These are phyloP conservation scores for Moxostoma hubbsi DNA, from an alignment of 2,797 vertebrate genomes.

Conservation along the genomic window DNA sequence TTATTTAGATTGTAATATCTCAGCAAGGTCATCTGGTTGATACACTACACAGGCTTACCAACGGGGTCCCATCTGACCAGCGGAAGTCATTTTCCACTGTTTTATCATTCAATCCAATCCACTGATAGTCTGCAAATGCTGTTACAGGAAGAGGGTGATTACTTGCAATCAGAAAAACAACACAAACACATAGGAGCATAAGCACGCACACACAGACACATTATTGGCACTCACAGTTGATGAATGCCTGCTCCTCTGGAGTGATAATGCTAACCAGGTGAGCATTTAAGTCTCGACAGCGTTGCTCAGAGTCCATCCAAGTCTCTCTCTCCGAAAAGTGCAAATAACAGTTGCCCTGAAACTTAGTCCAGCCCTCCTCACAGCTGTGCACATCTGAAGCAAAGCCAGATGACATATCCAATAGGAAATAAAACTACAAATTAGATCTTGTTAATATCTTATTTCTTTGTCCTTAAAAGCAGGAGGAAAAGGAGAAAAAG, in stretches of 20 bases:
- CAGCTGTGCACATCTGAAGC: constrained; percentile 87
- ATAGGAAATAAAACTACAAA: too few species aligned
- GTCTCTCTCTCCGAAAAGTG: constrained; percentile 78
- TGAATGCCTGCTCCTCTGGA: constrained; percentile 90
- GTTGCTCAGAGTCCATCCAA: constrained; percentile 88
- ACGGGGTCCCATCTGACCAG: constrained; percentile 88
- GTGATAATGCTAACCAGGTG: constrained; percentile 93
- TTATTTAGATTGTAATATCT: constrained; percentile 11
- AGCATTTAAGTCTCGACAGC: constrained; percentile 82
- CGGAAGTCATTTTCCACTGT: constrained; percentile 89
- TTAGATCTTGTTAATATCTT: too few species aligned
- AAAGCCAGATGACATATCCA: constrained; percentile 56
- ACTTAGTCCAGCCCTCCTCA: constrained; percentile 90
- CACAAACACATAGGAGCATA: background rate
- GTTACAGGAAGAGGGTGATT: constrained; percentile 25
- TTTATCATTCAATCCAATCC: constrained; percentile 94
- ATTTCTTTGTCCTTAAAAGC: too few species aligned
- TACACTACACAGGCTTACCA: constrained; percentile 75
- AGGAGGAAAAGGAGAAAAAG: too few species aligned
- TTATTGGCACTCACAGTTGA: constrained; percentile 85
- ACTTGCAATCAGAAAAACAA: background rate
- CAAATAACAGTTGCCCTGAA: constrained; percentile 92
- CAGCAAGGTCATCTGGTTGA: background rate
- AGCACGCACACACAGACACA: background rate
- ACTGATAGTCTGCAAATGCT: constrained; percentile 92